These are phyloP conservation scores for Lycocerus yunnanus DNA, from an alignment of 2,888 invertebrate species.

Conservation along the genomic window DNA sequence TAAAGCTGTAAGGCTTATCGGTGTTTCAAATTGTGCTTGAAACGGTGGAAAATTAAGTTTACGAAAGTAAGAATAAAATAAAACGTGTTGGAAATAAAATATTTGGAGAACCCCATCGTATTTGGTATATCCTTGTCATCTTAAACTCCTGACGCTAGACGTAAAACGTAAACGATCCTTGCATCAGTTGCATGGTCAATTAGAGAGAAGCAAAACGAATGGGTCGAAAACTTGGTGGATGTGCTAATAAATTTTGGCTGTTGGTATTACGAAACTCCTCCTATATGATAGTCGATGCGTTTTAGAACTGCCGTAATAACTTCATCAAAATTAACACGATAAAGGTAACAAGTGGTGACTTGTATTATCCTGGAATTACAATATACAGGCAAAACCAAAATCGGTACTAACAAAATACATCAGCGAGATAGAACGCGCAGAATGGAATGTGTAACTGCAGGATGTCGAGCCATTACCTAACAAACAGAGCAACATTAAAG, in stretches of 20 bases:
- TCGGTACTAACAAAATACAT: background rate
- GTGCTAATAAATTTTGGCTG: background rate
- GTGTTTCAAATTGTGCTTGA: background rate
- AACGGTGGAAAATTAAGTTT: background rate
- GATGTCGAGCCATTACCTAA: slow-evolving; percentile 6
- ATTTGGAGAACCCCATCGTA: background rate
- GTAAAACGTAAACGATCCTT: background rate
- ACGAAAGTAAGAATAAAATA: background rate
- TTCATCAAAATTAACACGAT: background rate
- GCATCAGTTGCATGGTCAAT: background rate
- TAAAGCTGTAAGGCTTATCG: background rate
- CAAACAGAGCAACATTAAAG: slow-evolving; percentile 13
- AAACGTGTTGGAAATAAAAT: background rate
- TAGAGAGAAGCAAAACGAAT: background rate
- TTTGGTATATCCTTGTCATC: background rate
- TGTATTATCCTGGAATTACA: background rate
- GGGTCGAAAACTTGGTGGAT: background rate
- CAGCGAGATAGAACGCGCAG: background rate
- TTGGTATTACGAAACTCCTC: background rate
- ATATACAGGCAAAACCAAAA: background rate
- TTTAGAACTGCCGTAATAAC: background rate
- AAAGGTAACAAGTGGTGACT: background rate
- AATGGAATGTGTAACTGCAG: slow-evolving; percentile 5
- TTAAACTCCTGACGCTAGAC: background rate
- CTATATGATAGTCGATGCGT: background rate